A percentile compares a stretch with the other conserved stretches of the same genome.
Conservation (phyloP, 2,797 vertebrate genomes). For the Cephalopachus bancanus region DNA sequence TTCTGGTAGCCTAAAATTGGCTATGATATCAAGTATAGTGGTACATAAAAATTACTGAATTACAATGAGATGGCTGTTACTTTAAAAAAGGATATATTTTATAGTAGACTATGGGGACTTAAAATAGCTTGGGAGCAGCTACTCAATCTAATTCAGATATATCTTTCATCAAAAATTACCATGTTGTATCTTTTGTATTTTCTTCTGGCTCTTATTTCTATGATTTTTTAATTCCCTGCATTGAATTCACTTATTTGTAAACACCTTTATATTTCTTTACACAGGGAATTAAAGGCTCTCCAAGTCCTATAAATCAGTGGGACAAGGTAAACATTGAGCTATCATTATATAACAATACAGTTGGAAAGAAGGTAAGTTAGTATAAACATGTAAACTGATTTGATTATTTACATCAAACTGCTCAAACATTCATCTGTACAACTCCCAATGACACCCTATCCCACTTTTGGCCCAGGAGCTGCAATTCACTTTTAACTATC, state of each 20-base stretch:
- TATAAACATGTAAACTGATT: background rate
- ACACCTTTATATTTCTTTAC: background rate
- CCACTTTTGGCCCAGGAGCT: background rate
- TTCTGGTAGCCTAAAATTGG: background rate
- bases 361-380: background rate
- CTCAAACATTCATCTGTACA: background rate
- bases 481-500: background rate
- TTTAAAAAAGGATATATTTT: background rate
- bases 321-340: background rate
- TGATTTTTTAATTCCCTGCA: background rate
- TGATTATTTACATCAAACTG: background rate
- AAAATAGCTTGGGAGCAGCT: background rate
- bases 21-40: background rate
- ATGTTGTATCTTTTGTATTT: background rate
- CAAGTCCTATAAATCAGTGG: background rate
- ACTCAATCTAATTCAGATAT: background rate
- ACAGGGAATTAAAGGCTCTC: background rate
- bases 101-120: too few species aligned
- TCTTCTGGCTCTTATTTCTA: background rate
- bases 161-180: background rate
- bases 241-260: constrained; percentile 12
- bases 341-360: background rate
- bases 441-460: background rate
- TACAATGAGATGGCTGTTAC: background rate
- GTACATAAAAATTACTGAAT: background rate